Evolutionary conservation across 1,140 invertebrate species (phyloP).

Genomic region (Pseudomyrmex cubaensis): DNA sequence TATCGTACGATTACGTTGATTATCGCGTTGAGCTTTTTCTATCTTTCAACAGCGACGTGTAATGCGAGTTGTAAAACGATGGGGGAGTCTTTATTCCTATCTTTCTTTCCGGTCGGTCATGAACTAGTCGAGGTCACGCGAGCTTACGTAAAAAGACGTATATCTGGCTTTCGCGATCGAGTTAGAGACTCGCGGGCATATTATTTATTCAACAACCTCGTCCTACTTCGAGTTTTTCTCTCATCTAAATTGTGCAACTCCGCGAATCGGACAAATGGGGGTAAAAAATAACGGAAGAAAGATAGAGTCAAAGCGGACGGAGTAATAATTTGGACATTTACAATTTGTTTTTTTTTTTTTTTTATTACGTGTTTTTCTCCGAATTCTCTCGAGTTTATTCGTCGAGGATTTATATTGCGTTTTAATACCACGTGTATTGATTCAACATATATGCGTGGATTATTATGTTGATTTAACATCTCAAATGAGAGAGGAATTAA

Average conservation of each 20-base stretch:
- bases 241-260: constrained; percentile 11
- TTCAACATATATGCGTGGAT: no score
- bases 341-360: not conserved
- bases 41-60: constrained; percentile 12
- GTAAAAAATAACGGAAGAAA: constrained; percentile 20
- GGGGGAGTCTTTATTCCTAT: constrained; percentile 10
- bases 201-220: constrained; percentile 66
- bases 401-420: not conserved
- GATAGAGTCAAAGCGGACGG: not conserved
- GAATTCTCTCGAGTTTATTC: not conserved
- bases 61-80: constrained; percentile 37
- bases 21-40: not conserved
- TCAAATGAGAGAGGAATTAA: not conserved
- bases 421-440: not conserved
- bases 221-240: constrained; percentile 19
- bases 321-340: not conserved
- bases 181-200: not conserved
- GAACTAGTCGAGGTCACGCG: constrained; percentile 65
- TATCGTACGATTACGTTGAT: constrained; percentile 1
- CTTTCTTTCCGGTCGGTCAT: constrained; percentile 29
- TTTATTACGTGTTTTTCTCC: not conserved
- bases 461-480: constrained; percentile 9
- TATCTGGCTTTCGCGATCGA: constrained; percentile 53
- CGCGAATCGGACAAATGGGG: constrained; percentile 3
- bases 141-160: constrained; percentile 58